Base-by-base conservation (phyloP, 2,888 invertebrate species). In the Himalopsyche tibetana region DNA sequence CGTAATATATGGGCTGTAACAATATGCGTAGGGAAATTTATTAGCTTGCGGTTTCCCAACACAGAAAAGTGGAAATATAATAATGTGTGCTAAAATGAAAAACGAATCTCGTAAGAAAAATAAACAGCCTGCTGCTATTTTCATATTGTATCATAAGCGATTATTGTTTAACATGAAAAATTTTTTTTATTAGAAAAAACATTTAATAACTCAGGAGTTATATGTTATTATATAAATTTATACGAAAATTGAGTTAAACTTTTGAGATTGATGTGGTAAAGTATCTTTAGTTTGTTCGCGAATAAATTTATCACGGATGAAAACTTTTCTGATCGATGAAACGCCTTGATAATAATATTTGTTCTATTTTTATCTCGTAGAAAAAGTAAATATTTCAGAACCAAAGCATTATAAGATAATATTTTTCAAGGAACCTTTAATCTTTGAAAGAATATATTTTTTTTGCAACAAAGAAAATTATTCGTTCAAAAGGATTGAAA, bases 261-360 rank as follows among this genome's bases (percentile, higher is more conserved):
- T 63, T 74, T 36, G 74, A 74, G 74, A 74, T 74, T 74, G 74
- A 74, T 74, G 74, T 38, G 38, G 74, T 74, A 74, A 28, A 74
- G n/a, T n/a, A n/a, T 74, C 38, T 11, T 12, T 38, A 74, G 74
- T 74, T 74, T 74, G 74, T 74, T 74, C 38, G 28, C 74, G 74
- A 74, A 74, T 74, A 74, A 74, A 74, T 28, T 28, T 74, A 74
- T 74, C 74, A 74, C 74, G 74, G 74, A 36, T 36, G 74, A 74
- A 36, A 74, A 74, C 36, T 74, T 74, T 11, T 12, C 15, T 5
- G 74, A 74, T 74, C 74, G 74, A 36, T 36, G 74, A 12, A 8
- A 74, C 74, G 74, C 15, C 74, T 74, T 28, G 74, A 5, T 38
- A 51, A 36, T 74, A 74, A 12, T 74, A 74, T 74, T 74, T 38